Conservation (phyloP, 37 sponge, comb jelly and placozoan species). For the Cladorhizidae sp. region DNA sequence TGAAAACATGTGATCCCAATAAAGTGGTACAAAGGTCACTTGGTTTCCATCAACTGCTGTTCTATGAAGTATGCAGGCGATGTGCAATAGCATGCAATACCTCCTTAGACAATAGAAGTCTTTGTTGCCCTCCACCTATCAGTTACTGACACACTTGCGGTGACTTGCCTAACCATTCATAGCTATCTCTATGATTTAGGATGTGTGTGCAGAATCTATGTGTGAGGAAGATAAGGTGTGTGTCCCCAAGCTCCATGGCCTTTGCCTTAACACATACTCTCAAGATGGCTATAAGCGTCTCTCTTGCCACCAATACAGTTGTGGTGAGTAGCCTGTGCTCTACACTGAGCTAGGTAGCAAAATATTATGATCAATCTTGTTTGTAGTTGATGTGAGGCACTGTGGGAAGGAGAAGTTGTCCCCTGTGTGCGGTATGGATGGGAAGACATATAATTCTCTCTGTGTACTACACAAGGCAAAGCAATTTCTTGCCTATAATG, state of each 20-base stretch:
- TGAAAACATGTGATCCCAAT: no score
- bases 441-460: slow-evolving; percentile 54
- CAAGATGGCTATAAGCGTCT: slow-evolving; percentile 5
- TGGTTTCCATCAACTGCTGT: no score
- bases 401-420: slow-evolving; percentile 10
- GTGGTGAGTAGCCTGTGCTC: slow-evolving; percentile 42
- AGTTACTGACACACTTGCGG: no score
- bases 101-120: no score
- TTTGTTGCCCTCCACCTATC: no score
- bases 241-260: slow-evolving; percentile 11
- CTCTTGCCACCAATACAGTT: slow-evolving; percentile 32
- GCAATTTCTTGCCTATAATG: slow-evolving; percentile 39
- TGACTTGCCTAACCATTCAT: no score
- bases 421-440: slow-evolving; percentile 56
- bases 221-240: slow-evolving; percentile 28
- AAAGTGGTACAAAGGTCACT: no score
- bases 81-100: no score
- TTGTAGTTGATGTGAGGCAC: neutral
- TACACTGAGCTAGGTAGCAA: neutral
- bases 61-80: no score
- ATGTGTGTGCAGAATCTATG: slow-evolving; percentile 17
- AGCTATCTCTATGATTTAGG: slow-evolving; percentile 22
- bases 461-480: slow-evolving; percentile 44
- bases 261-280: slow-evolving; percentile 29
- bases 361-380: neutral